phyloP scores from a whole-genome alignment of 1,140 invertebrate genomes.

The Lepidurus packardi region DNA sequence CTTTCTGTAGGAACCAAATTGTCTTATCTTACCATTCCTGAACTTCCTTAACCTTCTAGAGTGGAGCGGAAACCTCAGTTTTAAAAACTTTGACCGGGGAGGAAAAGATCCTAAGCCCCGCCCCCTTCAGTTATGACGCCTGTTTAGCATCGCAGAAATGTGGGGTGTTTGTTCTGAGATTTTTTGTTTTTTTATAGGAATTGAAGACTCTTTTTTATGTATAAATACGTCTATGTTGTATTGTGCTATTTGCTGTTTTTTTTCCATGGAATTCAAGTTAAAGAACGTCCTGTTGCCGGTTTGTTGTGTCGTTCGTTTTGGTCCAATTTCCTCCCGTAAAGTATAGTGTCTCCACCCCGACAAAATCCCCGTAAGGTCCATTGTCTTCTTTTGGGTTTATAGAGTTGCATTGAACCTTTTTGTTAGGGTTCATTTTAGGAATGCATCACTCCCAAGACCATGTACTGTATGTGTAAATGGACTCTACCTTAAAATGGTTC shows the following conservation, averaged over 20 bases:
- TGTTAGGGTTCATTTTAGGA: no score
- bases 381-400: background rate
- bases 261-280: background rate
- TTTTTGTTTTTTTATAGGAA: background rate
- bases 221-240: background rate
- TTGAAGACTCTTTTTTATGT: background rate
- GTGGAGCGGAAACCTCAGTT: no score
- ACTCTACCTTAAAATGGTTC: no score
- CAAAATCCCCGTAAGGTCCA: background rate
- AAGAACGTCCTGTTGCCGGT: constrained; percentile 4
- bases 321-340: background rate
- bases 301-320: background rate
- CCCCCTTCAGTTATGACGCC: no score
- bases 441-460: no score
- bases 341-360: background rate
- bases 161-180: background rate
- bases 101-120: no score
- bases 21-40: no score
- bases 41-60: no score
- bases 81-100: no score
- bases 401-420: background rate
- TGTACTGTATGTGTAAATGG: no score
- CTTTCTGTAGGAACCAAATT: no score
- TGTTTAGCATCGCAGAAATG: no score
- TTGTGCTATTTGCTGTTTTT: background rate